Percentiles rank a stretch among this genome's conserved stretches.
These are phyloP conservation scores for Coptotermes formosanus DNA, from an alignment of 1,140 invertebrate genomes.

Conservation along the genomic window DNA sequence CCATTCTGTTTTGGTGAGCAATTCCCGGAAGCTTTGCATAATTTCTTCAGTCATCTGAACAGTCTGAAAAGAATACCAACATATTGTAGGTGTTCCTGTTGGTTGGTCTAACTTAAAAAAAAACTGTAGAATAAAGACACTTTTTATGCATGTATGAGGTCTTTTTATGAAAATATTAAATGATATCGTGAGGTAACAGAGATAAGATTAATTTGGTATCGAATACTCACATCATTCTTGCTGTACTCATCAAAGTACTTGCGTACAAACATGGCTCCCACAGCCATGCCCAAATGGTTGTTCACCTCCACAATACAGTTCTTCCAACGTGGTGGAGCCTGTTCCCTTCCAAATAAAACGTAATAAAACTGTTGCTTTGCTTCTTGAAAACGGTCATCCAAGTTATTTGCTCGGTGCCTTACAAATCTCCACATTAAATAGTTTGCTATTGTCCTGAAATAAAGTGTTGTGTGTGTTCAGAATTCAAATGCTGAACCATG, in stretches of 20 bases:
- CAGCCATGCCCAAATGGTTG: constrained; percentile 79
- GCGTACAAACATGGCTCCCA: constrained; percentile 81
- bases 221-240: constrained; percentile 65
- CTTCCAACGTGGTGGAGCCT: constrained; percentile 76
- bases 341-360: constrained; percentile 69
- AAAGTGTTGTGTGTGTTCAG: not conserved
- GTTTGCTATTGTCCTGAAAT: constrained; percentile 59
- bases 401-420: constrained; percentile 78
- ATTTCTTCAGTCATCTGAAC: constrained; percentile 82
- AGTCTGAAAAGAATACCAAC: constrained; percentile 56
- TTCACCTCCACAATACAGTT: constrained; percentile 80
- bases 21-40: constrained; percentile 71
- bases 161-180: no score
- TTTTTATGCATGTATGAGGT: no score
- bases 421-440: constrained; percentile 87
- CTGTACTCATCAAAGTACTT: constrained; percentile 83
- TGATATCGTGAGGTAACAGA: no score
- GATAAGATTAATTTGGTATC: no score
- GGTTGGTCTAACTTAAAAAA: no score
- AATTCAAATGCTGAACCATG: no score
- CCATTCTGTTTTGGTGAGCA: constrained; percentile 73
- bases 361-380: constrained; percentile 65
- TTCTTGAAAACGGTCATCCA: constrained; percentile 73
- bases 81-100: no score
- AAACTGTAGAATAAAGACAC: no score